phyloP scores from a whole-genome alignment of 2,113 vertebrate genomes.

The Ictalurus furcatus region DNA sequence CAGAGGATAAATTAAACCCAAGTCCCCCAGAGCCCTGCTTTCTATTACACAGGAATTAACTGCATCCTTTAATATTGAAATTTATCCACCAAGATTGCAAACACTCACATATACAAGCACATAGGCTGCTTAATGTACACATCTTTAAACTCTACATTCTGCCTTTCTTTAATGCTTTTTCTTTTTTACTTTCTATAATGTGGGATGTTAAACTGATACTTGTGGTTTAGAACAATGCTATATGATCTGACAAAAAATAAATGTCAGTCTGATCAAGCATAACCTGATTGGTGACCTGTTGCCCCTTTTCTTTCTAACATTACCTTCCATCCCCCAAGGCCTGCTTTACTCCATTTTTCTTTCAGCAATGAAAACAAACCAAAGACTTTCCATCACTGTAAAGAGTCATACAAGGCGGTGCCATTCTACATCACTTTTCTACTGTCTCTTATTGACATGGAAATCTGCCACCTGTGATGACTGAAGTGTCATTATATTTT shows the following conservation, averaged over 20 bases:
- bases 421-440: neutral
- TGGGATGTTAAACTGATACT: neutral
- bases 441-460: slow-evolving; percentile 29
- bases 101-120: slow-evolving; percentile 1
- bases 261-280: slow-evolving; percentile 42
- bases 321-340: slow-evolving; percentile 16
- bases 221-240: neutral
- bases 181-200: slow-evolving; percentile 2
- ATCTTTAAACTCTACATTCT: neutral
- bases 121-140: neutral
- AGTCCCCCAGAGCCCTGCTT: no score
- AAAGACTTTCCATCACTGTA: slow-evolving; percentile 24
- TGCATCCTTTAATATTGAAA: neutral
- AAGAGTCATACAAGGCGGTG: slow-evolving; percentile 25
- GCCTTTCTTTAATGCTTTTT: neutral
- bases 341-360: slow-evolving; percentile 44
- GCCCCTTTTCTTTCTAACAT: slow-evolving; percentile 26
- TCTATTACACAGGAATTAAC: neutral
- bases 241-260: slow-evolving; percentile 22
- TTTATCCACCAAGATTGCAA: neutral
- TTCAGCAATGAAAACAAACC: slow-evolving; percentile 41
- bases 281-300: slow-evolving; percentile 46
- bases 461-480: slow-evolving; percentile 27
- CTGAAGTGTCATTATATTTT: neutral
- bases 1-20: neutral